Base-by-base conservation (phyloP, 2,113 vertebrate species). In the Nematolebias whitei region DNA sequence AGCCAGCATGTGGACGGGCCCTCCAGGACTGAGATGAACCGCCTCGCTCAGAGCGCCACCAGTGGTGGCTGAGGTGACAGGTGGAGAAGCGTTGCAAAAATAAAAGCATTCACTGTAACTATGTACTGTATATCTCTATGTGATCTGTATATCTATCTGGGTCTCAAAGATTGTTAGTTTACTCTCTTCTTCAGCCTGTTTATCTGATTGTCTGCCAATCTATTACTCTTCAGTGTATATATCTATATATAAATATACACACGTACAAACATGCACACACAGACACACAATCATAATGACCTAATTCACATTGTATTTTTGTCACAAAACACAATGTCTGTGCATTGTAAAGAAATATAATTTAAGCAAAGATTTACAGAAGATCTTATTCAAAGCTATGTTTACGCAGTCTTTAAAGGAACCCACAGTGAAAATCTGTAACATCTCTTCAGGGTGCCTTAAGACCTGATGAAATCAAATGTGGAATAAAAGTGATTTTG, bases 401-500 rank as follows among this genome's bases (percentile, higher is more conserved):
- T 91, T 91, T 89, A 91, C 87, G 89, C 83, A 85, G 86, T 90
- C 83, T 90, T 84, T 72, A 87, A 79, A 80, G 86, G 83, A 87
- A 74, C 87, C 88, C 67, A 7, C 67, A 63, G 89, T 83, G 84
- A 77, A 90, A 90, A 76, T 83, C 76, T 87, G 88, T 86, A 87
- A 87, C 87, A 91, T 91, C 88, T 89, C 78, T 87, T 87, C 83
- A 86, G 90, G 88, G 86, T 88, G 87, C 88, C 88, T 90, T 91
- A 86, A 90, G 85, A 88, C 88, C 87, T 84, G 85, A 86, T 82
- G 45, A 91, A 88, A 89, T 88, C 74, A 87, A 88, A 87, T 88
- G 85, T 90, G 87, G 90, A 94, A 93, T 93, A 91, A 94, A 94
- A 89, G 91, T 92, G 89, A 91, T 93, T 94, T 94, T 89, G 87